These are phyloP conservation scores for Hetaerina titia DNA, from an alignment of 2,888 invertebrate genomes.

Conservation along the genomic window DNA sequence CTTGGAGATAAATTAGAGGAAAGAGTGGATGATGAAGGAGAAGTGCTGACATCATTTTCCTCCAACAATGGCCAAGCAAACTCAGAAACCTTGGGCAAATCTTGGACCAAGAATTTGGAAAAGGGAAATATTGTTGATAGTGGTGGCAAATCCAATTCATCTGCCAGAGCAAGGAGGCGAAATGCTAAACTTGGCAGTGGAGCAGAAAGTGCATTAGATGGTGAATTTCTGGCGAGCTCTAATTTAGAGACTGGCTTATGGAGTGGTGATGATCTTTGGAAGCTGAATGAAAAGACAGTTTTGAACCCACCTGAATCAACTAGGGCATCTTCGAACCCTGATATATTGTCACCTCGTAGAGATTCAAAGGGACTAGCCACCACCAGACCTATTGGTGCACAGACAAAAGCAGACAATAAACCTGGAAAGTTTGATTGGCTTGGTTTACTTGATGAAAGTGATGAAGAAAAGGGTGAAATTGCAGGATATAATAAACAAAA, in stretches of 20 bases:
- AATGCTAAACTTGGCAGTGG: constrained; percentile 21
- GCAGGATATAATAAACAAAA: not conserved
- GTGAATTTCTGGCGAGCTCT: not conserved
- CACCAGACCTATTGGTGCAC: not conserved
- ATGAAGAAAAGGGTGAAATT: constrained; percentile 22
- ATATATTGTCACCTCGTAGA: not conserved
- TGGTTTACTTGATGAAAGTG: constrained; percentile 46
- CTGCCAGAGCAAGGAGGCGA: not conserved
- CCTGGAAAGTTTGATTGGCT: constrained; percentile 62
- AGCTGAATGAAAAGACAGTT: not conserved
- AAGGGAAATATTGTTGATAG: not conserved
- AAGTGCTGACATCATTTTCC: constrained; percentile 43
- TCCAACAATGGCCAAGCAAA: constrained; percentile 44
- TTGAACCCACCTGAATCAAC: not conserved
- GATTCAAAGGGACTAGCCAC: not conserved
- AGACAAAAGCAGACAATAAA: not conserved
- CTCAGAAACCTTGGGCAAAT: not conserved
- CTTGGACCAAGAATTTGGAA: not conserved
- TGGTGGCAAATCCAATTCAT: not conserved
- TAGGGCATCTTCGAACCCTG: not conserved
- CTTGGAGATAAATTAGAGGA: not conserved
- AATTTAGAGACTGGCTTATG: constrained; percentile 47
- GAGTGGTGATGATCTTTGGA: constrained; percentile 52
- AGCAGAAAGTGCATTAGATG: not conserved
- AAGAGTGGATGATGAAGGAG: not conserved